Percentiles rank a stretch among this genome's conserved stretches.
phyloP scores from a whole-genome alignment of 2,888 invertebrate species.

The Clusia tigrina region DNA sequence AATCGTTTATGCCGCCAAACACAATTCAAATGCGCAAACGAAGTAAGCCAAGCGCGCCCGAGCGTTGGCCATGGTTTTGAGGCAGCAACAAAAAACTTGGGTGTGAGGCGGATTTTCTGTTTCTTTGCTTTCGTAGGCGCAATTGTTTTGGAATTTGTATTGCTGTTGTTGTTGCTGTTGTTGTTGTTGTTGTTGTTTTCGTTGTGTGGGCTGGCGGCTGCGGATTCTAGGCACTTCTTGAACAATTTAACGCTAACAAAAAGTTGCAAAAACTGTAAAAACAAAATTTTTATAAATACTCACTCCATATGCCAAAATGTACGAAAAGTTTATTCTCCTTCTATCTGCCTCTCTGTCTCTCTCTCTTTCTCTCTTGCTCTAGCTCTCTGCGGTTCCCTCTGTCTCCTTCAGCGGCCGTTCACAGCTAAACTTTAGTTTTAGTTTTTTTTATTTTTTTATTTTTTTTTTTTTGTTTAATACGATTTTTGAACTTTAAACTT shows the following conservation, averaged over 20 bases:
- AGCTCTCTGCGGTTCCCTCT: background rate
- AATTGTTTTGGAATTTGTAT: background rate
- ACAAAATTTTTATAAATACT: too few species aligned
- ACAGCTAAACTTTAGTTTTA: background rate
- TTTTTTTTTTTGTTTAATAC: too few species aligned
- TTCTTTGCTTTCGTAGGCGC: background rate
- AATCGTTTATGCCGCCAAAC: background rate
- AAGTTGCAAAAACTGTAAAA: too few species aligned
- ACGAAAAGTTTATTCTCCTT: too few species aligned
- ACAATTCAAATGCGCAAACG: background rate
- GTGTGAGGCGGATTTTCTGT: conserved; percentile 6
- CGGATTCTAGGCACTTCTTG: background rate
- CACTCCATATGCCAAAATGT: too few species aligned
- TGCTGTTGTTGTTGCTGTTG: background rate
- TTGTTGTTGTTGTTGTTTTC: background rate
- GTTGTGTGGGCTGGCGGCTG: too few species aligned
- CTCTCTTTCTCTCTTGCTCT: background rate
- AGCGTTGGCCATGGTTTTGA: conserved; percentile 2
- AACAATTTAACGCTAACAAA: background rate
- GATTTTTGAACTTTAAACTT: too few species aligned
- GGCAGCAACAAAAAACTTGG: too few species aligned
- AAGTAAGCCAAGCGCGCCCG: background rate
- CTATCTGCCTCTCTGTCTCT: background rate
- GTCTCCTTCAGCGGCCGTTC: background rate
- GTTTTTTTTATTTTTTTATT: background rate